Evolutionary conservation across 2,113 vertebrate genomes (phyloP), one percentile per base, ranked within the genome.

Genomic region (Atherinomorus stipes): DNA sequence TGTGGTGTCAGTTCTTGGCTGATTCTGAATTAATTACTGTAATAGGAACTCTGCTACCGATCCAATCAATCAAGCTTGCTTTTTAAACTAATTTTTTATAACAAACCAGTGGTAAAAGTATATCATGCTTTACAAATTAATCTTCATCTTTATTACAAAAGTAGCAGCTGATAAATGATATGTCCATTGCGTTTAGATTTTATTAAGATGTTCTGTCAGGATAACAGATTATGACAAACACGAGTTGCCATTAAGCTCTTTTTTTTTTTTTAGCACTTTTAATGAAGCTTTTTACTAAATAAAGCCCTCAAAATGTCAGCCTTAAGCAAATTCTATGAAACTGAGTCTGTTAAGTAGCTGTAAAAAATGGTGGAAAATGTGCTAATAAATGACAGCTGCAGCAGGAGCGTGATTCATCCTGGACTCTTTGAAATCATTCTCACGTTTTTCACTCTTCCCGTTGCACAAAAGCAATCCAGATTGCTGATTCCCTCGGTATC

Each of bases 381-480:
- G 76, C 70, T 80, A 85, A 86, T 87, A 88, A 89, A 88, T 75
- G 83, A 80, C 77, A 84, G 75, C 70, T 76, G 72, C 70, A 69
- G 72, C 34, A 72, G 71, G 75, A 86, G 76, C 28, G 15, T 83
- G 88, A 92, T 90, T 91, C 88, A 89, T 90, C 77, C 66, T 47
- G 56, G 74, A 78, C 78, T 88, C 84, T 93, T 93, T 90, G 83
- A 91, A 93, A 94, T 90, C 74, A 85, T 86, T 74, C 81, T 74
- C 82, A 82, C 68, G 74, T 88, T 80, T 90, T 74, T 75, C 73
- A 51, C 71, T 81, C 74, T 76, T 85, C 75, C 78, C 13, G 0
- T 16, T 76, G 81, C 85, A 80, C 83, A 87, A 89, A 92, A 69
- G 81, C 85, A 87, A 88, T 87, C 78, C 83, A 83, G 74, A 82